These are phyloP conservation scores for Cyanocitta stelleri DNA, from an alignment of 2,113 vertebrate genomes.

Conservation along the genomic window DNA sequence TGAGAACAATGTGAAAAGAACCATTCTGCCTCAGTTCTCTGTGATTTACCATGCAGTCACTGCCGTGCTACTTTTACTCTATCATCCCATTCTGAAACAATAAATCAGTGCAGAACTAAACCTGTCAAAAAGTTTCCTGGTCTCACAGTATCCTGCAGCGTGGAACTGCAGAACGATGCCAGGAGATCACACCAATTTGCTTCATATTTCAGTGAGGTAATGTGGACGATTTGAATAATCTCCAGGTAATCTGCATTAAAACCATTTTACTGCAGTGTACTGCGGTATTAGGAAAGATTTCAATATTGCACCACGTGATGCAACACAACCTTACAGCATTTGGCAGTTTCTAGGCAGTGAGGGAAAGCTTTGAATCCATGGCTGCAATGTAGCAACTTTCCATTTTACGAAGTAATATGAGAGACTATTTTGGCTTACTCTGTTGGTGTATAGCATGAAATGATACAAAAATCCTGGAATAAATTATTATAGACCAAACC, in stretches of 20 bases:
- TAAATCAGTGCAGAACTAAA: neutral
- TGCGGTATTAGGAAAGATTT: slow-evolving; percentile 47
- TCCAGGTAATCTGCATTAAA: slow-evolving; percentile 19
- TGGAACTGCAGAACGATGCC: neutral
- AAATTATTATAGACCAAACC: neutral
- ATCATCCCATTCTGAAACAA: neutral
- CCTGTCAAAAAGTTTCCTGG: neutral
- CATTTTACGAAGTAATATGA: neutral
- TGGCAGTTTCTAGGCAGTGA: neutral
- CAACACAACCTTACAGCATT: neutral
- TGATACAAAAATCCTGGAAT: neutral
- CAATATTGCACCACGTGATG: neutral
- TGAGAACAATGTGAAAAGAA: neutral
- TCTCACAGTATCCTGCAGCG: neutral
- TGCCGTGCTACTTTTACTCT: neutral
- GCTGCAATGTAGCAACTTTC: neutral
- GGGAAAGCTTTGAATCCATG: neutral
- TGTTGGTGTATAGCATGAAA: neutral
- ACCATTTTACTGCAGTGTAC: slow-evolving; percentile 57
- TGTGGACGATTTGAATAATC: neutral
- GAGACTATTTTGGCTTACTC: neutral
- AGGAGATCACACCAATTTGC: neutral
- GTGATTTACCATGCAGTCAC: neutral
- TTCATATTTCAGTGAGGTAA: neutral
- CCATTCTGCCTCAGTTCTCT: neutral